Evolutionary conservation across 1,140 invertebrate genomes (phyloP), one percentile per base, ranked within the genome.

Genomic region (Penaeus vannamei): DNA sequence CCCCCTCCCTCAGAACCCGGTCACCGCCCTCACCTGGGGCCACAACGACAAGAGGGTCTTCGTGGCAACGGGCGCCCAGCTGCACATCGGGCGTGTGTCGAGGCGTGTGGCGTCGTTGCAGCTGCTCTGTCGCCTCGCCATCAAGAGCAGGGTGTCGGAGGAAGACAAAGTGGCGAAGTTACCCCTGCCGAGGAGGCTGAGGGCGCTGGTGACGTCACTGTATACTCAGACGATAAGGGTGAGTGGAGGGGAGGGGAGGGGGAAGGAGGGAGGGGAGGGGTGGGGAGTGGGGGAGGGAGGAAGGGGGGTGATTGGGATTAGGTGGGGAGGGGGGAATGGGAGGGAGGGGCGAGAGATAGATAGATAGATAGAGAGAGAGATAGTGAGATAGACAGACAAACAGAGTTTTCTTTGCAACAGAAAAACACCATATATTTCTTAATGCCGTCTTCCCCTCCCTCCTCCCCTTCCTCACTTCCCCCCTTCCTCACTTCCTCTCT

Each of bases 171-270:
- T 95, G 14, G 93, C 94, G 64, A 93, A 94, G 87, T 93, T 99
- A 92, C 97, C 97, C 72, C 94, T 99, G 80, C 98, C 98, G 62
- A 95, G 95, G 85, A 94, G 97, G 90, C 95, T 99, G 90, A 95
- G 96, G 92, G 95, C 96, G 85, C 95, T 97, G 22, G 95, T 99
- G 90, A 95, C 96, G 90, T 97, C 97, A 93, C 95, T 99, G 69
- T 99, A 99, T 94, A 96, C 97, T 92, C 97, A 98, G 93, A 99
- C 98, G n/a, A 97, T 99, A 92, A 94, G 97, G 94, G 97, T 98
- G 94, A 94, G 93, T 93, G 29, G 26, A 2, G 42, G 53, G 64
- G 26, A 26, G 20, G 29, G 42, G 17, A 88, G 69, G 17, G 53
- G 7, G 60, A 1, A 23, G 17, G 46, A 0, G 19, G 19, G n/a